A percentile compares a stretch with the other conserved stretches of the same genome.
Evolutionary conservation across 2,888 invertebrate species (phyloP).

Genomic region (Macaria liturata): DNA sequence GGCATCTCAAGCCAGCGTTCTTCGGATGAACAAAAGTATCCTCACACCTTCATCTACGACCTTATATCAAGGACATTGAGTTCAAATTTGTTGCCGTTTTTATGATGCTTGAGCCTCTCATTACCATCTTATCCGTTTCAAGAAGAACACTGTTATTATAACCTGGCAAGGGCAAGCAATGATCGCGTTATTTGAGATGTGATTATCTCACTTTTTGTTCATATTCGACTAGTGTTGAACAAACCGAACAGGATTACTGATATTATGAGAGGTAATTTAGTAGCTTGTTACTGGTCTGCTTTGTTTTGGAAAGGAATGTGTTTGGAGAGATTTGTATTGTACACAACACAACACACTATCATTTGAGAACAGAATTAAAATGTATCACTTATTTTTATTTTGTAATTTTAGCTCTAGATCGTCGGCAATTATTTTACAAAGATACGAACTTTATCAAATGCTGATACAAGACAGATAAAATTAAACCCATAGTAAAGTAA

Average conservation of each 20-base stretch:
- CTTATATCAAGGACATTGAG: constrained; percentile 6
- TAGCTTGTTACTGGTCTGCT: constrained; percentile 20
- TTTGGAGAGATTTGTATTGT: constrained; percentile 1
- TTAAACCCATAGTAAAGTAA: too few relatives aligned
- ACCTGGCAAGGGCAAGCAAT: constrained; percentile 70
- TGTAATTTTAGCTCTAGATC: too few relatives aligned
- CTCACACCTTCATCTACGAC: neutral
- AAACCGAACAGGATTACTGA: constrained; percentile 42
- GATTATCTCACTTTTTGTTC: constrained; percentile 66
- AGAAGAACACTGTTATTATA: constrained; percentile 76
- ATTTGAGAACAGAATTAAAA: too few relatives aligned
- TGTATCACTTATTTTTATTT: too few relatives aligned
- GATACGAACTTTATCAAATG: too few relatives aligned
- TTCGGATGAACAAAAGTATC: constrained; percentile 43
- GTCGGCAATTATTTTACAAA: too few relatives aligned
- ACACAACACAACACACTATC: too few relatives aligned
- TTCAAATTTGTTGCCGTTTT: neutral
- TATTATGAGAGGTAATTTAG: constrained; percentile 41
- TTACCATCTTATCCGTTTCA: constrained; percentile 72
- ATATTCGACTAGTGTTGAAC: constrained; percentile 49
- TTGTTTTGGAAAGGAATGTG: constrained; percentile 19
- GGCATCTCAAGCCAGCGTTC: constrained; percentile 69
- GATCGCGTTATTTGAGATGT: constrained; percentile 66
- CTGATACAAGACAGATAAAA: too few relatives aligned
- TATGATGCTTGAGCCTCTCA: constrained; percentile 44